Percentiles rank a stretch among this genome's conserved stretches.
These are phyloP conservation scores for Ophion obscuratus DNA, from an alignment of 2,888 invertebrate genomes.

Conservation along the genomic window DNA sequence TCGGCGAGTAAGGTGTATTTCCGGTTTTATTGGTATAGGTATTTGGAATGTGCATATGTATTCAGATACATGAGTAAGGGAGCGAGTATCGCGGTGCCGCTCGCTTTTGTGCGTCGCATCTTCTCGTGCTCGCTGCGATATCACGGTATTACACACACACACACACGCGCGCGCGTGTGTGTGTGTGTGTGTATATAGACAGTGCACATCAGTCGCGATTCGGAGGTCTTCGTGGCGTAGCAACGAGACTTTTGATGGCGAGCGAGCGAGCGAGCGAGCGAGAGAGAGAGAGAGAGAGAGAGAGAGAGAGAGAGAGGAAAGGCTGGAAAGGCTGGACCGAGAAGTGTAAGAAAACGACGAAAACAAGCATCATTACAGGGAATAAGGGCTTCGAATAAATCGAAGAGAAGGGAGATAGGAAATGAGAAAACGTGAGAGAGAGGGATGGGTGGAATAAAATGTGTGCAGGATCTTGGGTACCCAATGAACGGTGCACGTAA, in stretches of 20 bases:
- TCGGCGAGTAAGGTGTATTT: constrained; percentile 15
- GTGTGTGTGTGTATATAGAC: too few species aligned
- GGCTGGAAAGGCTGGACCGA: not conserved
- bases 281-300: constrained; percentile 33
- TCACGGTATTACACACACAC: constrained; percentile 13
- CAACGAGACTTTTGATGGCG: constrained; percentile 54
- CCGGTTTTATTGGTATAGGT: constrained; percentile 8
- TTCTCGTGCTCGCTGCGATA: constrained; percentile 38
- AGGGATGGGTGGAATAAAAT: constrained; percentile 9
- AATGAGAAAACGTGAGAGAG: constrained; percentile 23
- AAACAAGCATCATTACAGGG: constrained; percentile 49
- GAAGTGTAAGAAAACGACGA: constrained; percentile 51
- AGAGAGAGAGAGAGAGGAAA: constrained; percentile 22
- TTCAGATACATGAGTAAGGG: not conserved
- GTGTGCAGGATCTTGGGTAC: constrained; percentile 35
- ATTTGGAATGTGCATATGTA: not conserved
- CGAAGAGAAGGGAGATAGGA: constrained; percentile 44
- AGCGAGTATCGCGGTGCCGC: not conserved
- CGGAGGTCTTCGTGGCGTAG: constrained; percentile 1
- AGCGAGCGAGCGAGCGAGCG: constrained; percentile 36
- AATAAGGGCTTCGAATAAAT: constrained; percentile 36
- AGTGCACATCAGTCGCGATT: constrained; percentile 14
- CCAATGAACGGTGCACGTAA: constrained; percentile 51
- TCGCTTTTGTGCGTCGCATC: not conserved
- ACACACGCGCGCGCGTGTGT: too few species aligned